phyloP scores from a whole-genome alignment of 1,140 invertebrate genomes.

The Drosophila ananassae region DNA sequence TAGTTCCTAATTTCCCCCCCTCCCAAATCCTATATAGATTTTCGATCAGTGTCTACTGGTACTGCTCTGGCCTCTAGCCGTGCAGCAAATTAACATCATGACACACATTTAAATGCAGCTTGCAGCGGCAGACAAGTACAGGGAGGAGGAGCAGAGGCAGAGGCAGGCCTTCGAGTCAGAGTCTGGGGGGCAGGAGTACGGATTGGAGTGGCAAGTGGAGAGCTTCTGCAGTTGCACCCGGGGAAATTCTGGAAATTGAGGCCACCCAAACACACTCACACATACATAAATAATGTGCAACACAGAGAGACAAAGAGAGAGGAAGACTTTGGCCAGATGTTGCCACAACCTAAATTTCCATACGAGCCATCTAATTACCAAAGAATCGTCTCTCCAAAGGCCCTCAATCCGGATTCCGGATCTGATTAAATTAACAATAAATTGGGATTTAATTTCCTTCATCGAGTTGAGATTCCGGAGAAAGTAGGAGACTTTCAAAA shows the following conservation, averaged over 20 bases:
- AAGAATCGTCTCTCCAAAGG: conserved; percentile 14
- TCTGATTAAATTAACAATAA: conserved; percentile 29
- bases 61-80: too few relatives aligned
- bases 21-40: too few relatives aligned
- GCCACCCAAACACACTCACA: conserved; percentile 20
- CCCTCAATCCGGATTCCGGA: background rate
- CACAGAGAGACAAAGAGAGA: background rate
- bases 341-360: conserved; percentile 25
- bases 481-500: background rate
- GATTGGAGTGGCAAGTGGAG: conserved; percentile 15
- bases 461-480: background rate
- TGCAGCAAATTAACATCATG: conserved; percentile 76
- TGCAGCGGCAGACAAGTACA: conserved; percentile 40
- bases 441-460: conserved; percentile 21
- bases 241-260: conserved; percentile 52
- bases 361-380: conserved; percentile 20
- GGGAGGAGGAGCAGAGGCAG: background rate
- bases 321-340: conserved; percentile 25
- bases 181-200: background rate
- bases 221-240: conserved; percentile 26
- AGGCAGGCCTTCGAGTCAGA: background rate
- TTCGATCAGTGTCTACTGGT: too few relatives aligned
- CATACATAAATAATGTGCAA: background rate
- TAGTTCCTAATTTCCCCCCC: too few relatives aligned
- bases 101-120: conserved; percentile 74